Conservation (phyloP, 2,888 invertebrate genomes). For the Spisula solida region DNA sequence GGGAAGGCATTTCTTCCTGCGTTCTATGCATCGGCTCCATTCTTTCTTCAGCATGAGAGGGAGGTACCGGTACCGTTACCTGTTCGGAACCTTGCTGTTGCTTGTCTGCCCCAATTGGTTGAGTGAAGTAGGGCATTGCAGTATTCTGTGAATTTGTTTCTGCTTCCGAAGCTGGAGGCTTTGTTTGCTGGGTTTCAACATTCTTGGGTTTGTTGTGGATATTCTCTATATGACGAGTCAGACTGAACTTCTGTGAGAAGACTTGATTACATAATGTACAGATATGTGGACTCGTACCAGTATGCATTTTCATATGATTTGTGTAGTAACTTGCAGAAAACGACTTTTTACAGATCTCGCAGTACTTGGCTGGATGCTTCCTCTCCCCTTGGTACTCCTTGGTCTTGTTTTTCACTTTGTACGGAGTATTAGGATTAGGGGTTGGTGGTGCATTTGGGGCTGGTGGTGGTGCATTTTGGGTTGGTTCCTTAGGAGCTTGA, state of each 20-base stretch:
- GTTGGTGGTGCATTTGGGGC: not conserved
- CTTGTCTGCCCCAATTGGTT: not conserved
- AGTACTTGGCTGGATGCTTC: slow-evolving; percentile 67
- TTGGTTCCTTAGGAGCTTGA: not conserved
- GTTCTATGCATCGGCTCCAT: not conserved
- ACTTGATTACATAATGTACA: slow-evolving; percentile 64
- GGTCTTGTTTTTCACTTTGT: slow-evolving; percentile 47
- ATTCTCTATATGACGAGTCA: slow-evolving; percentile 66
- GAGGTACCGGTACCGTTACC: not conserved
- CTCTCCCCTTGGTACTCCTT: slow-evolving; percentile 65
- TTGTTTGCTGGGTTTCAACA: slow-evolving; percentile 22
- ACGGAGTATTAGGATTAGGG: not conserved
- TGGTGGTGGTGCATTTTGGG: not conserved
- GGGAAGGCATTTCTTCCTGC: not conserved
- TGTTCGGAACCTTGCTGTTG: not conserved
- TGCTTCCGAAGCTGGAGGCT: not conserved
- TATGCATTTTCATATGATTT: slow-evolving; percentile 69
- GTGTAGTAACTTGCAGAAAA: slow-evolving; percentile 67
- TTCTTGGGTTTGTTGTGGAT: slow-evolving; percentile 59
- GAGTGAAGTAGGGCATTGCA: not conserved
- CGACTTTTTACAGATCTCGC: slow-evolving; percentile 64
- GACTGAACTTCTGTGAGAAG: slow-evolving; percentile 67
- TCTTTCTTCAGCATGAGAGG: not conserved
- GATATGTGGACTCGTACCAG: slow-evolving; percentile 65
- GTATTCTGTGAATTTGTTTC: not conserved